A percentile compares a stretch with the other conserved stretches of the same genome.
Evolutionary conservation across 1,140 invertebrate species (phyloP).

Genomic region (Cotesia glomerata): DNA sequence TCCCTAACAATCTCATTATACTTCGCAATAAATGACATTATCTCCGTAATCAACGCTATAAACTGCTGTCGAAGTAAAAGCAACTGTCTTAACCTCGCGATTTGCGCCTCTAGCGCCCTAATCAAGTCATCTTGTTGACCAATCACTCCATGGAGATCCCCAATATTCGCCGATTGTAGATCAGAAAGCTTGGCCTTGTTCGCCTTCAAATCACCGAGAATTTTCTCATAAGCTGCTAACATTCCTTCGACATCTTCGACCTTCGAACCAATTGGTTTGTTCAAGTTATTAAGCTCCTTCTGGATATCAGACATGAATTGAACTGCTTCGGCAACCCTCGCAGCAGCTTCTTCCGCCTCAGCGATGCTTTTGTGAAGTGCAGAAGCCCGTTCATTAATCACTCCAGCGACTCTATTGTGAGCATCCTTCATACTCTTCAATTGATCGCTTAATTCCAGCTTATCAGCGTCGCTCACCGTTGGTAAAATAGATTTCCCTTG

Average conservation of each 20-base stretch:
- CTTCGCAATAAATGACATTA: slow-evolving; percentile 84
- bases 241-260: slow-evolving; percentile 84
- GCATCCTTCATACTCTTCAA: slow-evolving; percentile 79
- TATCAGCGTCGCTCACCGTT: slow-evolving; percentile 83
- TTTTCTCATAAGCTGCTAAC: slow-evolving; percentile 78
- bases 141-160: slow-evolving; percentile 79
- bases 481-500: slow-evolving; percentile 81
- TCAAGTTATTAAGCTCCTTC: slow-evolving; percentile 80
- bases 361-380: slow-evolving; percentile 76
- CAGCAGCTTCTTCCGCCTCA: slow-evolving; percentile 79
- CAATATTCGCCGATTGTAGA: slow-evolving; percentile 74
- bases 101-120: slow-evolving; percentile 81
- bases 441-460: slow-evolving; percentile 79
- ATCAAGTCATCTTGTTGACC: slow-evolving; percentile 85
- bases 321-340: slow-evolving; percentile 78
- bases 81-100: slow-evolving; percentile 77
- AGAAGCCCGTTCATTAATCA: slow-evolving; percentile 78
- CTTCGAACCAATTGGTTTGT: slow-evolving; percentile 83
- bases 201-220: slow-evolving; percentile 79
- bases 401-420: slow-evolving; percentile 73
- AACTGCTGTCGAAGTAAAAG: slow-evolving; percentile 85
- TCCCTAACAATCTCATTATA: slow-evolving; percentile 85
- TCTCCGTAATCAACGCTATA: slow-evolving; percentile 82
- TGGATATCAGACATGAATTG: slow-evolving; percentile 82
- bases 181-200: slow-evolving; percentile 82